A percentile compares a stretch with the other conserved stretches of the same genome.
Evolutionary conservation across 2,888 invertebrate species (phyloP).

Genomic region (Andrena haemorrhoa): DNA sequence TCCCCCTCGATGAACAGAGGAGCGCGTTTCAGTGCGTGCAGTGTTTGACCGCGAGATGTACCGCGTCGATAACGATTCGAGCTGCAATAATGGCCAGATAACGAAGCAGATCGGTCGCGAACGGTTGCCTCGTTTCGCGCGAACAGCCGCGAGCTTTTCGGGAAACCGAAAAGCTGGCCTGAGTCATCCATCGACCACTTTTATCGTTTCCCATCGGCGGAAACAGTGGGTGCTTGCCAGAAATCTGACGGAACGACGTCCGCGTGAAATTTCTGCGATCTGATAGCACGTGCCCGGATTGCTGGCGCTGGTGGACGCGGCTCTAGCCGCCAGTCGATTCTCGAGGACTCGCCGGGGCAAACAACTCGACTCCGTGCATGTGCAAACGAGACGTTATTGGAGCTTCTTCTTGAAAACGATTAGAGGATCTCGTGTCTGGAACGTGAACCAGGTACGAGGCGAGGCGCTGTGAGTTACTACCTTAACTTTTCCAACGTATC

Average conservation of each 20-base stretch:
- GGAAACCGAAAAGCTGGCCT: not conserved
- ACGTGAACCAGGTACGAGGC: not conserved
- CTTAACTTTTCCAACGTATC: not conserved
- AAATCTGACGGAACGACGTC: slow-evolving; percentile 2
- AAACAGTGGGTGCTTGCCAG: not conserved
- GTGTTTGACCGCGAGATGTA: slow-evolving; percentile 23
- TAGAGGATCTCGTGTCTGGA: slow-evolving; percentile 39
- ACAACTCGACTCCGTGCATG: slow-evolving; percentile 19
- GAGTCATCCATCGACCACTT: slow-evolving; percentile 19
- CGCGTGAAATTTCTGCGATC: not conserved
- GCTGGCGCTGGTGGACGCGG: not conserved
- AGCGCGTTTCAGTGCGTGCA: no score
- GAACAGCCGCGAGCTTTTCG: slow-evolving; percentile 7
- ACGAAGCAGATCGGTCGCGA: slow-evolving; percentile 11
- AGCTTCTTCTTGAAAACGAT: slow-evolving; percentile 37
- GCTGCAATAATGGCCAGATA: slow-evolving; percentile 26
- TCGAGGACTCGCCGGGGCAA: not conserved
- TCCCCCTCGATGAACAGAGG: not conserved
- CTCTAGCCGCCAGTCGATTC: not conserved
- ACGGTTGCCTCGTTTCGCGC: slow-evolving; percentile 3
- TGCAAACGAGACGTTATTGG: slow-evolving; percentile 38
- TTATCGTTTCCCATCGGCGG: slow-evolving; percentile 13
- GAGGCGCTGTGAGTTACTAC: not conserved
- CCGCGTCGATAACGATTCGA: slow-evolving; percentile 21
- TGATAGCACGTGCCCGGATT: slow-evolving; percentile 10